Conservation (phyloP, 2,888 invertebrate genomes). For the Rhogogaster chlorosoma region DNA sequence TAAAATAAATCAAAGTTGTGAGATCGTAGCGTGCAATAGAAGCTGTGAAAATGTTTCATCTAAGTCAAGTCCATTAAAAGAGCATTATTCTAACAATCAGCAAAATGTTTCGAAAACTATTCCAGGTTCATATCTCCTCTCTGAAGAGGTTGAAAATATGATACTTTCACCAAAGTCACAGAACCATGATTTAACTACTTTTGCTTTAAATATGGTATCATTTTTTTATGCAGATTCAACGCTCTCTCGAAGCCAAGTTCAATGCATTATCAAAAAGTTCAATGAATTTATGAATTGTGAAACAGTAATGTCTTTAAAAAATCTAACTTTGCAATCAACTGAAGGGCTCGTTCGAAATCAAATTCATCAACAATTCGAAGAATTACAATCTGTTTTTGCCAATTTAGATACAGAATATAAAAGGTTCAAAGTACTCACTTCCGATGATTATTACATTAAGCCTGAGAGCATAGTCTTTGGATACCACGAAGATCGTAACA, state of each 20-base stretch:
- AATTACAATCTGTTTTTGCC: conserved; percentile 1
- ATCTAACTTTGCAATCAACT: background rate
- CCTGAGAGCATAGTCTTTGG: background rate
- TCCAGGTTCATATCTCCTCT: background rate
- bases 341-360: background rate
- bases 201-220: conserved; percentile 5
- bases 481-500: background rate
- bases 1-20: background rate
- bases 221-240: conserved; percentile 47
- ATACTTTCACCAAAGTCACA: background rate
- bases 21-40: background rate
- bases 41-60: background rate
- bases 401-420: background rate
- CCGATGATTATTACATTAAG: background rate
- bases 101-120: background rate
- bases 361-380: conserved; percentile 1
- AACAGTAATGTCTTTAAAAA: conserved; percentile 33
- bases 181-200: background rate
- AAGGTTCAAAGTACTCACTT: background rate
- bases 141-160: background rate
- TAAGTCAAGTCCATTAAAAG: background rate
- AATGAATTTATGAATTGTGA: conserved; percentile 43
- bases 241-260: conserved; percentile 35
- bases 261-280: conserved; percentile 36
- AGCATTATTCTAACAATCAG: background rate